Evolutionary conservation across 1,140 invertebrate species (phyloP), one percentile per base, ranked within the genome.

Genomic region (Macrocentrus cingulum): DNA sequence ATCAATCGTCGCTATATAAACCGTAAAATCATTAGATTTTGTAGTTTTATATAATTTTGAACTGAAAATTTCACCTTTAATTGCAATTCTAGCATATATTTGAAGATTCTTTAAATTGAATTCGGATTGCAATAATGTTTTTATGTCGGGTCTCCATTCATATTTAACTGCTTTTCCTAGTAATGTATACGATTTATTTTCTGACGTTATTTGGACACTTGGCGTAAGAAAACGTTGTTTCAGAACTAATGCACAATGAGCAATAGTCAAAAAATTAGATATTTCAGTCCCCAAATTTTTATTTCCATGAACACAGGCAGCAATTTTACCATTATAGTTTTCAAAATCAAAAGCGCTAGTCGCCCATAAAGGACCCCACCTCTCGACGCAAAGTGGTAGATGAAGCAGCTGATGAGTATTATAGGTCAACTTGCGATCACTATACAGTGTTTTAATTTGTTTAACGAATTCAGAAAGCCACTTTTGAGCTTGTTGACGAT

Each of bases 351-450:
- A 65, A 2, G 63, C 49, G 0, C 57, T 59, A 0, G 39, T 36
- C 4, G 55, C 56, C 55, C 62, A 64, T 13, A 68, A 42, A 42
- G 64, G 66, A 16, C 66, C 66, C 61, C 66, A 68, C 16, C 61
- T 36, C 16, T 50, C 46, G 7, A 68, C 66, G 42, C 32, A 51
- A 9, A 62, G 48, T 13, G 49, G 41, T 6, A 68, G 42, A 57
- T 68, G 66, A 29, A 56, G 32, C 9, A 63, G 34, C 7, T 67
- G 57, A 36, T 67, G 63, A 1, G 60, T 7, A 51, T 67, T 67
- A 42, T 68, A 68, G 7, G 45, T 44, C 7, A 56, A 42, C 25
- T 32, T 23, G 9, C 53, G 41, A 46, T 60, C 46, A 41, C 50
- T 9, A 37, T 64, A 66, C 18, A 64, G 52, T 32, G 1, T 41